Evolutionary conservation across 1,140 invertebrate genomes (phyloP), one percentile per base, ranked within the genome.

Genomic region (Zaprionus gabonicus): DNA sequence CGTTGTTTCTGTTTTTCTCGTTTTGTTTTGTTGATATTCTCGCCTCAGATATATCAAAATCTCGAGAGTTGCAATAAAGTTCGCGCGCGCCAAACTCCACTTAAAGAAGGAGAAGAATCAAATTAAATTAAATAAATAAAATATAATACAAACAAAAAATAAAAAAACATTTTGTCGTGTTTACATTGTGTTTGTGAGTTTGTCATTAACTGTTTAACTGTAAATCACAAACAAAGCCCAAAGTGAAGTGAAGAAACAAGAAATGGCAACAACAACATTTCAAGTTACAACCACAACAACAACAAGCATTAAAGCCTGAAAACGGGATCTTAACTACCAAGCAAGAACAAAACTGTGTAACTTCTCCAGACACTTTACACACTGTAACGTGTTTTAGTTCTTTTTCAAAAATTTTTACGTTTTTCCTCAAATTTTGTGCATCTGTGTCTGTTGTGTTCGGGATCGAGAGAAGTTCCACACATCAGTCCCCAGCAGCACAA

Each of bases 1-100:
- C 56, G 73, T 63, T 55, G 66, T 70, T 70, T 74, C 71, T 63
- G 66, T 75, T 75, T 59, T 71, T 75, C 67, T 75, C 68, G 73
- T 76, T 76, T 64, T 76, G 44, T 76, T 75, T 75, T 58, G 57
- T 20, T 73, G 64, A 62, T 44, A 63, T 60, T 64, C 36, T 27
- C 58, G 57, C 15, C 28, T 51, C 13, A n/a, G 15, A 46, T 62
- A 46, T 41, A 63, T 44, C 23, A 51, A 46, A 15, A 34, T 34
- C 28, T 25, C 56, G 28, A 59, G 66, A 51, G 36, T 44, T 68
- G 59, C 12, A 57, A 49, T 34, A 4, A 53, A 65, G 23, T 36
- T 65, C 57, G 69, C 68, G 73, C 74, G 69, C 74, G 60, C 69
- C 73, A 76, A 76, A 71, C 68, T 71, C 28, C 46, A 1, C 34